Base-by-base conservation (phyloP, 1,140 invertebrate species). In the Grapholita molesta region DNA sequence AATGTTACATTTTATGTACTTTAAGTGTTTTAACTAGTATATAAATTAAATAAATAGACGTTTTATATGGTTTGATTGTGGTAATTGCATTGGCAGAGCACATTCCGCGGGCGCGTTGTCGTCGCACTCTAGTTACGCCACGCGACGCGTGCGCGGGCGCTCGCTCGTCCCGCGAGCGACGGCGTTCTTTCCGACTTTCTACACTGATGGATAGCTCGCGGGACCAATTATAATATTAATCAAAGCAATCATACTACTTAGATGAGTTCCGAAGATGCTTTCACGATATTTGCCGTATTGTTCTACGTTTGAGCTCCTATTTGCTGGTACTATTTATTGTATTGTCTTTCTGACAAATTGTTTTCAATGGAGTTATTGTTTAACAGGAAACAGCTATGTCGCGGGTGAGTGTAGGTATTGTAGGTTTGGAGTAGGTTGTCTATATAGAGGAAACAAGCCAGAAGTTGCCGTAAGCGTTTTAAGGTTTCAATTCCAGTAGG, bases 151-250 rank as follows among this genome's bases (percentile, higher is more conserved):
- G 80, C 74, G 69, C 65, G 33, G 53, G 61, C 76, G 73, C 68
- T 67, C 76, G 73, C 68, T 67, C 72, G 75, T 82, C 80, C 72
- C 74, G 72, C 74, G 75, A 71, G 72, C 73, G 71, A 42, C 74
- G 55, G 70, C 77, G 81, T 85, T 85, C 84, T 85, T 89, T 83
- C 88, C 85, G 77, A 91, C 89, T 91, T 91, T 91, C 89, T 91
- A 91, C 82, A 84, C 80, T 88, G 84, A 88, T 84, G 83, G 84
- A 89, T 88, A 82, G 78, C 83, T 83, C 84, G 83, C 80, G 74
- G 83, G 79, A 83, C 78, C 85, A 89, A 91, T 91, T 91, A 91
- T 84, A 88, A 86, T 91, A 89, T 91, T 90, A 91, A 90, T 88
- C 82, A 88, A 84, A 81, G 83, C 84, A 85, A 83, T 83, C 85